Percentiles rank a stretch among this genome's conserved stretches.
These are phyloP conservation scores for Frankliniella fusca DNA, from an alignment of 2,888 invertebrate species.

Conservation along the genomic window DNA sequence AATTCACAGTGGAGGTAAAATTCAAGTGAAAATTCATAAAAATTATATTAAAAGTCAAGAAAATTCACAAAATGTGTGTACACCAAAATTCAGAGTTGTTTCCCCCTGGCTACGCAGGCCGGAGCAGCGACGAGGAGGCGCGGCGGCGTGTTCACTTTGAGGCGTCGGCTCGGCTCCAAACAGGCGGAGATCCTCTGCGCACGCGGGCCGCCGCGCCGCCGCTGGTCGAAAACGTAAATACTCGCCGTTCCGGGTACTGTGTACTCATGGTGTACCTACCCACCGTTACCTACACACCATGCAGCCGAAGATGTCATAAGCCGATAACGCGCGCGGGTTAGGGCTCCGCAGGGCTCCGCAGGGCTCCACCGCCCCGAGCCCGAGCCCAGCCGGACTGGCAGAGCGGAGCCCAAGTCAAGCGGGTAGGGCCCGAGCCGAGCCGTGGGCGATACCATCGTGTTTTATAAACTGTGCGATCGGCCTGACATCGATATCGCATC, in stretches of 20 bases:
- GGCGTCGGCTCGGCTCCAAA: no score
- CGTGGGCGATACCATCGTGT: constrained; percentile 8
- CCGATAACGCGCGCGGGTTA: background rate
- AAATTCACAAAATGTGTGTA: no score
- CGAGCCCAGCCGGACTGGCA: no score
- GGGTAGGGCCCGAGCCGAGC: background rate
- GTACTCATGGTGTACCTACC: background rate
- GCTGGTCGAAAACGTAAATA: background rate
- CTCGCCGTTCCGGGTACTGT: background rate
- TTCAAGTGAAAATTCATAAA: no score
- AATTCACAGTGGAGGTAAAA: no score
- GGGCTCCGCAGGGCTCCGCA: background rate
- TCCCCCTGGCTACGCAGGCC: no score
- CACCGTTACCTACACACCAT: background rate
- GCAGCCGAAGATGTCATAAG: background rate
- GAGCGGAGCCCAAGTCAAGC: background rate
- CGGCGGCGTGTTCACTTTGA: no score
- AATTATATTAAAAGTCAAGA: no score
- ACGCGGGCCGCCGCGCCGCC: background rate
- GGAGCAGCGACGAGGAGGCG: no score
- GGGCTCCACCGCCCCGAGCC: no score
- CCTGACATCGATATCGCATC: background rate
- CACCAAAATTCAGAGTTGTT: no score
- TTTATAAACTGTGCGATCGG: constrained; percentile 25
- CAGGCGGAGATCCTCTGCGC: background rate